A percentile compares a stretch with the other conserved stretches of the same genome.
Conservation (phyloP, 2,797 vertebrate species). For the Centroberyx gerrardi region DNA sequence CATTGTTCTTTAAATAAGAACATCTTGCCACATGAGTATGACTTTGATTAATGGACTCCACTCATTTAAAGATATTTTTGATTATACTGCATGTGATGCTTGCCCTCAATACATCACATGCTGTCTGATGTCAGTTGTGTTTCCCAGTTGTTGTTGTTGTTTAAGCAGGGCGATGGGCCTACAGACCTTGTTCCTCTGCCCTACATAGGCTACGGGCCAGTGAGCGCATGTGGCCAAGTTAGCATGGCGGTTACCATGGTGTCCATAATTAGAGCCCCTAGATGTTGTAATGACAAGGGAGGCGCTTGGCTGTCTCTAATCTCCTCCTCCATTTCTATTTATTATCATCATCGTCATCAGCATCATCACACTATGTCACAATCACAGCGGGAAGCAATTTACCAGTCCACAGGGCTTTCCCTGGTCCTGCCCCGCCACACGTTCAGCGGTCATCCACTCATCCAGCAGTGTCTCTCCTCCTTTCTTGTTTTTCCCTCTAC, state of each 20-base stretch:
- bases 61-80: constrained; percentile 20
- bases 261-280: constrained; percentile 81
- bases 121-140: constrained; percentile 18
- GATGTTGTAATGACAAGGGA: constrained; percentile 83
- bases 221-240: constrained; percentile 57
- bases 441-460: constrained; percentile 57
- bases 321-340: constrained; percentile 81
- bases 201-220: constrained; percentile 32
- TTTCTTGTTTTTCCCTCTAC: constrained; percentile 47
- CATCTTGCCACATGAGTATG: constrained; percentile 28
- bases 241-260: constrained; percentile 59
- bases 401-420: constrained; percentile 63
- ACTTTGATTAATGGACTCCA: constrained; percentile 43
- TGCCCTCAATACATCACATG: constrained; percentile 48
- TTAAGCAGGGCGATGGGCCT: constrained; percentile 38
- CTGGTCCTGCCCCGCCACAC: constrained; percentile 58
- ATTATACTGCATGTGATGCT: constrained; percentile 18
- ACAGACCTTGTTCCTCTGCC: constrained; percentile 26
- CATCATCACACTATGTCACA: constrained; percentile 68
- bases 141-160: constrained; percentile 45
- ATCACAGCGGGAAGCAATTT: constrained; percentile 77
- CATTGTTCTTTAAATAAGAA: constrained; percentile 51
- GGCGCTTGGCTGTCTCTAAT: constrained; percentile 78
- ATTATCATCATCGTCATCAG: constrained; percentile 78
- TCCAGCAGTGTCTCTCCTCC: constrained; percentile 45